Evolutionary conservation across 2,797 vertebrate genomes (phyloP).

Genomic region (Chelidonichthys spinosus): DNA sequence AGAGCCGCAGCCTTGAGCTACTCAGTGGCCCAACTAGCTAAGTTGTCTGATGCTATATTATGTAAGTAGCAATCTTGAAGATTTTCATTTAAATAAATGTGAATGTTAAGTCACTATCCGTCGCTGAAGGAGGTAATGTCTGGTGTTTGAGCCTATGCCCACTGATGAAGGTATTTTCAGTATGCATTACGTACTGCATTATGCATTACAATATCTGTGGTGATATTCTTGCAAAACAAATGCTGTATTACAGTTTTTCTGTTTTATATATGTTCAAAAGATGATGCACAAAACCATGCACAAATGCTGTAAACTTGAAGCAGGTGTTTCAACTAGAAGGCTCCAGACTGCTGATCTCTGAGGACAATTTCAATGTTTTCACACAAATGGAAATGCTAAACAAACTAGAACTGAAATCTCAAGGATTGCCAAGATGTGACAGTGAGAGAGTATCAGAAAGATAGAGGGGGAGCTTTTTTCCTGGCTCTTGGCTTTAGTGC

Average conservation of each 20-base stretch:
- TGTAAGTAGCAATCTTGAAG: too few species aligned
- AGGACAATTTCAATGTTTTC: neutral
- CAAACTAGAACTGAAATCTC: neutral
- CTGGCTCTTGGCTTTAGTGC: conserved; percentile 34
- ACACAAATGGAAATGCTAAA: neutral
- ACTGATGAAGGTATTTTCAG: neutral
- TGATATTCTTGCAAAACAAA: neutral
- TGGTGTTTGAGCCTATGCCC: too few species aligned
- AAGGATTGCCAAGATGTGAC: neutral
- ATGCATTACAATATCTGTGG: neutral
- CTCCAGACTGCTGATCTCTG: neutral
- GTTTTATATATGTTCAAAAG: too few species aligned
- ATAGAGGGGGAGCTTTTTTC: conserved; percentile 16
- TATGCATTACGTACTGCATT: neutral
- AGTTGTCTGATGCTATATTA: too few species aligned
- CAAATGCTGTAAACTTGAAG: too few species aligned
- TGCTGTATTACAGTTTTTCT: neutral
- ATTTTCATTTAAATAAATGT: too few species aligned
- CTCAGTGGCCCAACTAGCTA: too few species aligned
- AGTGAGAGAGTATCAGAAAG: neutral
- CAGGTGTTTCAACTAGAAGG: neutral
- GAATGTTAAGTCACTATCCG: too few species aligned
- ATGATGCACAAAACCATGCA: too few species aligned
- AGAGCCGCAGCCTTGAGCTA: too few species aligned
- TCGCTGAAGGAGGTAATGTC: too few species aligned